Conservation (phyloP, 2,113 vertebrate species). For the Eulacestoma nigropectus region DNA sequence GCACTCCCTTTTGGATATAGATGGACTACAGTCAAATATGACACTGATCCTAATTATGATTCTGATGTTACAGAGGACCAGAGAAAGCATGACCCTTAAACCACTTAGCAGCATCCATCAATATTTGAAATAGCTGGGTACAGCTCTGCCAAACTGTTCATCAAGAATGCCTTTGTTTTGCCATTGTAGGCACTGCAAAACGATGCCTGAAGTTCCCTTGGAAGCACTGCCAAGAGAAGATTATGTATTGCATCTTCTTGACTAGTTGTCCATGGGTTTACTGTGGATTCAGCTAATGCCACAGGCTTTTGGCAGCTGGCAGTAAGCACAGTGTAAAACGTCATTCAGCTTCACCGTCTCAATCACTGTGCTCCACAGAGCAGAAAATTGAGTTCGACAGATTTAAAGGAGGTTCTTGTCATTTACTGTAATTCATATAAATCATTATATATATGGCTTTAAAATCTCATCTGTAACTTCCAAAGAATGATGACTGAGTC, state of each 20-base stretch:
- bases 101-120: neutral
- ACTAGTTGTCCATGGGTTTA: constrained; percentile 44
- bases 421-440: constrained; percentile 66
- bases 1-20: neutral
- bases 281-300: constrained; percentile 42
- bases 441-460: constrained; percentile 46
- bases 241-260: constrained; percentile 35
- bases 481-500: neutral
- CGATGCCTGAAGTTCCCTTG: neutral
- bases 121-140: neutral
- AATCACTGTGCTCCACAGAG: constrained; percentile 71
- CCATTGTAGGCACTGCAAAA: neutral
- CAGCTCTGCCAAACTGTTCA: neutral
- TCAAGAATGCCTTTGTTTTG: neutral
- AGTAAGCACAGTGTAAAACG: constrained; percentile 48
- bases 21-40: neutral
- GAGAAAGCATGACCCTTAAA: neutral
- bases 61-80: neutral
- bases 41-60: neutral
- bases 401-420: constrained; percentile 61
- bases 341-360: constrained; percentile 63
- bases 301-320: constrained; percentile 60
- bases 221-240: constrained; percentile 11
- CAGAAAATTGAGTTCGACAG: constrained; percentile 75
- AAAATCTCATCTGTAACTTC: constrained; percentile 53